These are phyloP conservation scores for Benitochromis conjunctus DNA, from an alignment of 2,113 vertebrate genomes.

Conservation along the genomic window DNA sequence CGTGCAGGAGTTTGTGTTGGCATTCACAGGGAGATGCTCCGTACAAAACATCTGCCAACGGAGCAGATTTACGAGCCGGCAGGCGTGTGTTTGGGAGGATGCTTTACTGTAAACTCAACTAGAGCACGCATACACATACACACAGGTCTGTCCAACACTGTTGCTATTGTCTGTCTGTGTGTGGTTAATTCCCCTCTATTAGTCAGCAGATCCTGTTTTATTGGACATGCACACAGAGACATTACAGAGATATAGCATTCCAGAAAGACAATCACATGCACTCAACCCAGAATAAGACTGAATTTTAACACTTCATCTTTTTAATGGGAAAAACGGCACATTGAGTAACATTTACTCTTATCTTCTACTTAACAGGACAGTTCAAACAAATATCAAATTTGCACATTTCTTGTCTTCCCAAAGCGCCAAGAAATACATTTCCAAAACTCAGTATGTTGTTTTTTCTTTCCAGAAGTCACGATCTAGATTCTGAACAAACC, in stretches of 20 bases:
- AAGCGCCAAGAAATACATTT: neutral
- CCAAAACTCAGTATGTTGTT: neutral
- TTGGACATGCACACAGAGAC: neutral
- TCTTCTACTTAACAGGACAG: neutral
- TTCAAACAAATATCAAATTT: neutral
- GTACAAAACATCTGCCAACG: conserved; percentile 51
- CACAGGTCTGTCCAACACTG: conserved; percentile 14
- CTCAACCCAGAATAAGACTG: neutral
- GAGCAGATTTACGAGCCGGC: conserved; percentile 41
- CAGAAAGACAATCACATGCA: neutral
- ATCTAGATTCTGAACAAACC: neutral
- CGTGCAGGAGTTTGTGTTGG: neutral
- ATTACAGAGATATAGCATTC: neutral
- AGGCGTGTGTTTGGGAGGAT: conserved; percentile 20
- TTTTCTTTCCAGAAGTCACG: neutral
- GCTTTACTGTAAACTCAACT: conserved; percentile 21
- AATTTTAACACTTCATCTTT: neutral
- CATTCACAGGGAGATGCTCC: conserved; percentile 17
- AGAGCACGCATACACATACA: neutral
- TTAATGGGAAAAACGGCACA: neutral
- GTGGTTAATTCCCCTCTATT: conserved; percentile 19
- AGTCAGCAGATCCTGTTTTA: conserved; percentile 26
- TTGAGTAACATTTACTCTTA: neutral
- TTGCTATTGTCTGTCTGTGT: conserved; percentile 32
- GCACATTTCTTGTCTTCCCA: neutral